phyloP scores from a whole-genome alignment of 2,113 vertebrate genomes.

The Emydocephalus ijimae region DNA sequence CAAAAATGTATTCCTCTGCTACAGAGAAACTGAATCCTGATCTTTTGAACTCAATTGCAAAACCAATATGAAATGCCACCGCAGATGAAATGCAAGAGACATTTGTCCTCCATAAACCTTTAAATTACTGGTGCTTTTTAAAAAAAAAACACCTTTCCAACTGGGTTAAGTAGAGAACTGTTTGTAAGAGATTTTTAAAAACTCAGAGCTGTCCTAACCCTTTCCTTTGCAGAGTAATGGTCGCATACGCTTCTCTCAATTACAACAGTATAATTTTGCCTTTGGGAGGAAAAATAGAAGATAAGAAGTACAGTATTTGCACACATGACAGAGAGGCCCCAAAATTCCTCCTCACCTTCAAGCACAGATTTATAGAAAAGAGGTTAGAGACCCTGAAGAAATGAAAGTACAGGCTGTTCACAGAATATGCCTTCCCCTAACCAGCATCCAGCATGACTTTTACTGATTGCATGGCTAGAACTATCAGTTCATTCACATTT shows the following conservation, averaged over 20 bases:
- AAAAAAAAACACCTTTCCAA: not conserved
- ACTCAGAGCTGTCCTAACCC: not conserved
- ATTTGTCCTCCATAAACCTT: not conserved
- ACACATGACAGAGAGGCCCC: too few relatives aligned
- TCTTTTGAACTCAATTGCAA: not conserved
- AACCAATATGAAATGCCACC: not conserved
- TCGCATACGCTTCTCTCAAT: not conserved
- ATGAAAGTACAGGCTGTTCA: not conserved
- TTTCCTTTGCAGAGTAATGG: not conserved
- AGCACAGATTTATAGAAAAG: not conserved
- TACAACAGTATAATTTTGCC: not conserved
- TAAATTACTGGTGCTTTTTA: not conserved
- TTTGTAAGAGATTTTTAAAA: not conserved
- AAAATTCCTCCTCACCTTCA: not conserved
- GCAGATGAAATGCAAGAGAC: not conserved
- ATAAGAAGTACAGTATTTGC: not conserved
- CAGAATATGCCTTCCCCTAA: not conserved
- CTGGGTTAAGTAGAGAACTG: not conserved
- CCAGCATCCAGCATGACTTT: not conserved
- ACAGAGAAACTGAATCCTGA: not conserved
- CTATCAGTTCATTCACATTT: not conserved
- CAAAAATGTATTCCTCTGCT: not conserved
- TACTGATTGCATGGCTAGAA: not conserved
- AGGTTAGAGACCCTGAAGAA: not conserved
- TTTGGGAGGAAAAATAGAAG: too few relatives aligned